phyloP scores from a whole-genome alignment of 2,113 vertebrate species.

The Cairina moschata region DNA sequence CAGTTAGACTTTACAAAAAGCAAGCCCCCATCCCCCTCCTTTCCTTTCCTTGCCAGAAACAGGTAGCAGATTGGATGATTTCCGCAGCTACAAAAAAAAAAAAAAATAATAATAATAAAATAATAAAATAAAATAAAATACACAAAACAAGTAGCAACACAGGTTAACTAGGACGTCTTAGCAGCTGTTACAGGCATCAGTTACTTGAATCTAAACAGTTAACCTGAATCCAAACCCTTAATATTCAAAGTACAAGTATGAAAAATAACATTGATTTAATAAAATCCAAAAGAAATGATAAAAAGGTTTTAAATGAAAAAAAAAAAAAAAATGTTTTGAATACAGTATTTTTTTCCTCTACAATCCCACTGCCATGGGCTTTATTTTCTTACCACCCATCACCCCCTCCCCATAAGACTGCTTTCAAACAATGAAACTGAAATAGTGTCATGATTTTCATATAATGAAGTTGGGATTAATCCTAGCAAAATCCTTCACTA shows the following conservation, averaged over 20 bases:
- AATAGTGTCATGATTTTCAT: not conserved
- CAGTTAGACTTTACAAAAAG: not conserved
- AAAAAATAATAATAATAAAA: not conserved
- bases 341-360: not conserved
- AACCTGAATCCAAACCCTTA: not conserved
- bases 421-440: not conserved
- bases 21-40: not conserved
- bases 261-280: not conserved
- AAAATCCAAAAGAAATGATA: not conserved
- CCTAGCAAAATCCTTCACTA: not conserved
- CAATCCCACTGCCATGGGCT: not conserved
- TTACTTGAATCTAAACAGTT: not conserved
- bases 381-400: not conserved
- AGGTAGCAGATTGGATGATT: not conserved
- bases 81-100: not conserved
- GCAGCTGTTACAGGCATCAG: not conserved
- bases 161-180: not conserved
- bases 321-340: not conserved
- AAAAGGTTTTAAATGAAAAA: not conserved
- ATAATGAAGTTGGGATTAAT: not conserved
- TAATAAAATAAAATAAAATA: not conserved
- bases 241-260: not conserved
- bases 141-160: not conserved
- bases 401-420: not conserved
- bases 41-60: not conserved